phyloP scores from a whole-genome alignment of 2,113 vertebrate species.

The Aegypius monachus region DNA sequence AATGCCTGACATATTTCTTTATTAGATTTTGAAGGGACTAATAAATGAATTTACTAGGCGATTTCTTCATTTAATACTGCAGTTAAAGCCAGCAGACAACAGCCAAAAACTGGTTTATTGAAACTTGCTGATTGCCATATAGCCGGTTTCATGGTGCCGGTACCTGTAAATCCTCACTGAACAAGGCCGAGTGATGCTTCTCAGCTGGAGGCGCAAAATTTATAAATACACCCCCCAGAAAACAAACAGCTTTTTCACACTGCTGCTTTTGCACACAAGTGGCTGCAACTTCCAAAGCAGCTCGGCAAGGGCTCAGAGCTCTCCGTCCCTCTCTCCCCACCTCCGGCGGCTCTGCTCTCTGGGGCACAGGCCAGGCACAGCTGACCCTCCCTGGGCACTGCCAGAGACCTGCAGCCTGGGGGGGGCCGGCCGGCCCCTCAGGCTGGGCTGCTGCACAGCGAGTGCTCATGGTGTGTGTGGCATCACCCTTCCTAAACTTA shows the following conservation, averaged over 20 bases:
- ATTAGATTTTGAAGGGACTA: background rate
- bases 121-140: background rate
- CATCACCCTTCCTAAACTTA: fast-evolving
- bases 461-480: background rate
- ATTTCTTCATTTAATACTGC: background rate
- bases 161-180: background rate
- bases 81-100: background rate
- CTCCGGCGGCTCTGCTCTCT: fast-evolving
- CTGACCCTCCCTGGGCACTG: background rate
- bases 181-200: background rate
- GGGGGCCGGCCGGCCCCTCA: fast-evolving
- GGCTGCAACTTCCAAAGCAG: background rate
- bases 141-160: background rate
- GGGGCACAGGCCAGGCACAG: no score
- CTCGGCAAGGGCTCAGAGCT: background rate
- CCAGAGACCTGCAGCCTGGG: background rate
- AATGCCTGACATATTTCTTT: background rate
- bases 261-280: background rate
- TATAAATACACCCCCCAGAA: background rate
- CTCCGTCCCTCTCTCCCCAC: no score
- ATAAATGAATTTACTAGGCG: background rate
- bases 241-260: background rate
- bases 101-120: background rate
- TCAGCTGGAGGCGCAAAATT: background rate
- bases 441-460: background rate